Evolutionary conservation across 1,140 invertebrate genomes (phyloP), one percentile per base, ranked within the genome.

Genomic region (Chymomyza costata): DNA sequence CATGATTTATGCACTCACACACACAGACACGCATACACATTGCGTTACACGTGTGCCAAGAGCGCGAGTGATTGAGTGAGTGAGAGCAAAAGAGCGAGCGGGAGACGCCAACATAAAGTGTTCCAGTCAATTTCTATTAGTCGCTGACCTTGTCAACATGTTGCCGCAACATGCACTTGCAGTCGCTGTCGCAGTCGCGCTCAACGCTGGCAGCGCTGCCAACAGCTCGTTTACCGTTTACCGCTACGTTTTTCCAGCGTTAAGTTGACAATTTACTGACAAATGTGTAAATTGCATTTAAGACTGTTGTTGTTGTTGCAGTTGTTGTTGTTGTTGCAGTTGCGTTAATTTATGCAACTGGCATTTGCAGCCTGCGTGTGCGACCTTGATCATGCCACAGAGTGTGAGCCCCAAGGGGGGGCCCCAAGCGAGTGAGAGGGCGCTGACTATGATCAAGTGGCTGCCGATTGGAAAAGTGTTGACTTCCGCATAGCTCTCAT

Each of bases 181-280:
- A 30, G 61, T 54, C 39, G 15, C 11, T 37, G 6, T n/a, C n/a
- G n/a, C n/a, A n/a, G n/a, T n/a, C n/a, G 18, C 21, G 39, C 16
- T 5, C n/a, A n/a, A 28, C 21, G 39, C 16, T 5, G 3, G 32
- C 43, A 38, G 50, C 50, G 61, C 56, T 54, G 63, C 47, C 30
- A 2, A n/a, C 16, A 30, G 31, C 57, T 65, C 70, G 57, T 71
- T 65, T 65, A 62, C 34, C 46, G 50, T 55, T 54, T 60, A 55
- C 60, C 56, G 44, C 46, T 57, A 5, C 21, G 8, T 5, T 8
- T 8, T 3, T 5, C 21, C 21, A 52, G 71, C 73, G 73, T 69
- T 80, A 83, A 82, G 80, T 74, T 82, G 80, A 83, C 80, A 83
- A 83, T 83, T 81, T 70, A 81, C 69, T 81, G 80, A 81, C 73